These are phyloP conservation scores for Euleptes europaea DNA, from an alignment of 2,113 vertebrate species.

Conservation along the genomic window DNA sequence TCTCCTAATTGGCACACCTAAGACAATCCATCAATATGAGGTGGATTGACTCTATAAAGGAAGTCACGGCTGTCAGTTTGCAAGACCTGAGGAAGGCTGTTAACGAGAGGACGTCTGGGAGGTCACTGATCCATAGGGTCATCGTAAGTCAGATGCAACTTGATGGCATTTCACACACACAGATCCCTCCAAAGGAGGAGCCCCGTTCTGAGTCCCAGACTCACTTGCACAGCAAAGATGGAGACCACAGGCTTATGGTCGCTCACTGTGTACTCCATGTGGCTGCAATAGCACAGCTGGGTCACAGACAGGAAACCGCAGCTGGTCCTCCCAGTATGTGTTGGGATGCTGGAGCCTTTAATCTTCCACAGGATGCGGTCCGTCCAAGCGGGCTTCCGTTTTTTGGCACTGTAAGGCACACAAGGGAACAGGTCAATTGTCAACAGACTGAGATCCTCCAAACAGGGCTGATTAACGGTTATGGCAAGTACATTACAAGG, in stretches of 20 bases:
- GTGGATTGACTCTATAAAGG: too few species aligned
- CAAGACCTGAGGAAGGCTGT: too few species aligned
- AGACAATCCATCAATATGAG: too few species aligned
- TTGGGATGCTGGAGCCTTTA: slow-evolving; percentile 77
- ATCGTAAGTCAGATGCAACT: too few species aligned
- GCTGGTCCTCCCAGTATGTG: slow-evolving; percentile 76
- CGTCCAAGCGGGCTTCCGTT: slow-evolving; percentile 97
- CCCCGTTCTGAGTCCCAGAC: slow-evolving; percentile 2
- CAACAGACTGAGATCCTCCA: background rate
- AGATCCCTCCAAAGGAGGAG: background rate
- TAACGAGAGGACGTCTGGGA: too few species aligned
- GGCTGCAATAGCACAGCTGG: slow-evolving; percentile 89
- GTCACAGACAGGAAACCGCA: slow-evolving; percentile 81
- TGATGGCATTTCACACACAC: too few species aligned
- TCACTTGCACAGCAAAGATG: slow-evolving; percentile 89
- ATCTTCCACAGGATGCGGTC: slow-evolving; percentile 97
- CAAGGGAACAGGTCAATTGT: slow-evolving; percentile 34
- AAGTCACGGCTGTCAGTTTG: too few species aligned
- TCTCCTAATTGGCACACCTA: too few species aligned
- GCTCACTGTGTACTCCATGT: slow-evolving; percentile 93
- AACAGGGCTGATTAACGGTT: background rate
- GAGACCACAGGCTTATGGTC: slow-evolving; percentile 97
- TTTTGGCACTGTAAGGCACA: slow-evolving; percentile 84
- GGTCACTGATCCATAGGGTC: too few species aligned
- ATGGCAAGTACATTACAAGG: background rate